A percentile compares a stretch with the other conserved stretches of the same genome.
phyloP scores from a whole-genome alignment of 2,113 vertebrate genomes.

The Gadus macrocephalus region DNA sequence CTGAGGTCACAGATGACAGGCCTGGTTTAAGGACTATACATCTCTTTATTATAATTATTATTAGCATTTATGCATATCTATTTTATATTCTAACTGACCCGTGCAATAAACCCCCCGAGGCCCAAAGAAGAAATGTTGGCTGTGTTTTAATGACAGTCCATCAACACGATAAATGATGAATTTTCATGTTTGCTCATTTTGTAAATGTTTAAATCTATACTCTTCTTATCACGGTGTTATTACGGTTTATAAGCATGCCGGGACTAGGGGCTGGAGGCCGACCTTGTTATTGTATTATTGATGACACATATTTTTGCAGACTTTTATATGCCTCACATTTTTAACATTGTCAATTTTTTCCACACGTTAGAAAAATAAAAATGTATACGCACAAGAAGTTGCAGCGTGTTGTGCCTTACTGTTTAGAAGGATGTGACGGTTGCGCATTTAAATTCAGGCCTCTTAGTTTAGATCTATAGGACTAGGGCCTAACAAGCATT shows the following conservation, averaged over 20 bases:
- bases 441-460: no score
- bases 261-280: background rate
- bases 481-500: no score
- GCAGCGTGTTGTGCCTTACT: background rate
- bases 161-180: background rate
- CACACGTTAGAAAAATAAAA: slow-evolving; percentile 56
- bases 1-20: slow-evolving; percentile 87
- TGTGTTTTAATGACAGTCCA: slow-evolving; percentile 52
- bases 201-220: slow-evolving; percentile 1
- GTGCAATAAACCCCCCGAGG: slow-evolving; percentile 59
- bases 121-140: slow-evolving; percentile 27
- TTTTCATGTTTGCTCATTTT: background rate
- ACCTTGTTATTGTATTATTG: slow-evolving; percentile 27
- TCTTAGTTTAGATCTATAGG: no score
- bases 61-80: slow-evolving; percentile 4
- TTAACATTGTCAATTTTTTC: slow-evolving; percentile 60
- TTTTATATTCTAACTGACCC: slow-evolving; percentile 27
- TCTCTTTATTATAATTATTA: background rate
- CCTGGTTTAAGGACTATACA: slow-evolving; percentile 72
- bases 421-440: background rate
- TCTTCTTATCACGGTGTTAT: background rate
- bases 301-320: slow-evolving; percentile 56
- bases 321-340: slow-evolving; percentile 22
- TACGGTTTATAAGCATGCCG: slow-evolving; percentile 30
- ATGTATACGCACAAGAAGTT: slow-evolving; percentile 37